A percentile compares a stretch with the other conserved stretches of the same genome.
Evolutionary conservation across 1,140 invertebrate genomes (phyloP).

Genomic region (Myzus persicae): DNA sequence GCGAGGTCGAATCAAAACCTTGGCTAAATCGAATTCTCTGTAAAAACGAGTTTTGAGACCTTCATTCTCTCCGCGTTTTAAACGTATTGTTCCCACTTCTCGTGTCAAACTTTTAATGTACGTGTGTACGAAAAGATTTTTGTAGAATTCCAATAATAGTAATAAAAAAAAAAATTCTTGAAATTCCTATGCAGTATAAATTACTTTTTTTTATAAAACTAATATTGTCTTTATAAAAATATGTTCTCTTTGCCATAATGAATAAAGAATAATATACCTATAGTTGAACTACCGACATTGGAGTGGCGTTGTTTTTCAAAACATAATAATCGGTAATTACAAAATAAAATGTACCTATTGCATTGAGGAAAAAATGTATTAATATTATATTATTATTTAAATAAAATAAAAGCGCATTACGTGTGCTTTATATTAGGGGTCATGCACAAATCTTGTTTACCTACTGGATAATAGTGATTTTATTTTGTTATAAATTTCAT

Average conservation of each 20-base stretch:
- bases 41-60: slow-evolving; percentile 16
- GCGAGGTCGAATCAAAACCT: neutral
- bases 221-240: neutral
- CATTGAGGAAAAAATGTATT: neutral
- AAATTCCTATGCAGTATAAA: neutral
- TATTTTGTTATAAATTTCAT: neutral
- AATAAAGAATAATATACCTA: neutral
- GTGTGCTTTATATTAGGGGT: too few relatives aligned
- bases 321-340: neutral
- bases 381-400: too few relatives aligned
- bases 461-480: neutral
- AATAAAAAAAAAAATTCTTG: neutral
- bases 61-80: neutral
- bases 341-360: neutral
- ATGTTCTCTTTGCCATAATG: neutral
- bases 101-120: neutral
- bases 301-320: neutral
- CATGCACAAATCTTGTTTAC: neutral
- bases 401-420: neutral
- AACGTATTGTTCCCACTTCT: neutral
- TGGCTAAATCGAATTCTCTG: neutral
- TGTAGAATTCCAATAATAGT: neutral
- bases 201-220: neutral
- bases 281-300: neutral
- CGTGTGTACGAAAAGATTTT: slow-evolving; percentile 7